Evolutionary conservation across 2,888 invertebrate genomes (phyloP), one percentile per base, ranked within the genome.

Genomic region (Meloe dianella): DNA sequence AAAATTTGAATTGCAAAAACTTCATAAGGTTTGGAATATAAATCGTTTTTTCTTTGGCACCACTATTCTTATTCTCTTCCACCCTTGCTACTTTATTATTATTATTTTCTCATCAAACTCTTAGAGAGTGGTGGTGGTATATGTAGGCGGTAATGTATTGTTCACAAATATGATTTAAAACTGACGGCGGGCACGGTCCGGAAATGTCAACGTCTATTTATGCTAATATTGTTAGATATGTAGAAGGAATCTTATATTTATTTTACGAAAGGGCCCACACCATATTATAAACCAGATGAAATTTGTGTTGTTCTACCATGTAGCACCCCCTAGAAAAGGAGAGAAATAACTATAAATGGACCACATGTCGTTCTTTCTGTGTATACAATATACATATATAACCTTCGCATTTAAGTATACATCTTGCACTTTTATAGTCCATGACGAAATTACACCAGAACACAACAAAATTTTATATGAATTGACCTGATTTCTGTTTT

Each of bases 241-340:
- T 66, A 66, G 65, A 66, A 59, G 64, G 47, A 64, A 69, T 66
- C 68, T 60, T 68, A 22, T 51, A 69, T 69, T 69, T 69, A 69
- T 69, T 69, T 66, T 68, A 64, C 66, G 22, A 51, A 41, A 22
- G 47, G 47, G 20, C 47, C 47, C 47, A 51, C 47, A 51, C 41
- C n/a, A 7, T 9, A 22, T 51, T 51, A 51, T 66, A 51, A 54
- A 30, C 60, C 64, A 65, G 69, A 69, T 69, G 69, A 69, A 69
- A 64, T 66, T 65, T 63, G 64, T 66, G n/a, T n/a, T n/a, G n/a
- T 64, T 61, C 64, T 60, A 51, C 60, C 65, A 59, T 32, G 7
- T 32, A 32, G 4, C 32, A 32, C 32, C 32, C 32, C 7, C 32
- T 32, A 32, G 32, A 32, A 7, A 32, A 32, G 7, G 32, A 32